A percentile compares a stretch with the other conserved stretches of the same genome.
These are phyloP conservation scores for Solenopsis fugax DNA, from an alignment of 1,140 invertebrate genomes.

Conservation along the genomic window DNA sequence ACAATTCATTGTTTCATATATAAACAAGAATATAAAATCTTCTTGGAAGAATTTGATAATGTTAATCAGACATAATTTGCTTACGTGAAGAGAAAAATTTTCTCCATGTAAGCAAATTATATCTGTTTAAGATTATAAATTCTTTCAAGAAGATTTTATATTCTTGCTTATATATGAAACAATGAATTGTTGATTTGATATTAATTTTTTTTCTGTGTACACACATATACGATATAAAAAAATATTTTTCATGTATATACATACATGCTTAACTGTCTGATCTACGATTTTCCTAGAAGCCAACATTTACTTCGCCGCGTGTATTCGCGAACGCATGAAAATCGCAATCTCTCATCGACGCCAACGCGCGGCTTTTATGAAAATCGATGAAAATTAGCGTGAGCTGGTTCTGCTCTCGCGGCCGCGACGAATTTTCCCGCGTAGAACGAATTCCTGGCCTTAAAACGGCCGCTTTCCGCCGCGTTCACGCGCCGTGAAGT, in stretches of 20 bases:
- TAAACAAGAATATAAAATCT: too few relatives aligned
- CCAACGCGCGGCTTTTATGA: background rate
- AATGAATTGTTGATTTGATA: too few relatives aligned
- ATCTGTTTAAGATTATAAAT: too few relatives aligned
- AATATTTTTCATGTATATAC: background rate
- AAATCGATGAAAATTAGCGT: constrained; percentile 43
- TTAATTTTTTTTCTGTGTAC: too few relatives aligned
- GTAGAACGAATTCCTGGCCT: constrained; percentile 40
- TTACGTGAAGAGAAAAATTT: too few relatives aligned
- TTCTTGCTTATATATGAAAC: too few relatives aligned
- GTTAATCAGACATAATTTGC: too few relatives aligned
- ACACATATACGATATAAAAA: background rate
- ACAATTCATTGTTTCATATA: too few relatives aligned
- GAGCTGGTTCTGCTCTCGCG: constrained; percentile 15
- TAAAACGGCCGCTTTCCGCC: constrained; percentile 13
- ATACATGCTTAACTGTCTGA: background rate
- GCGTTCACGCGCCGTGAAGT: constrained; percentile 48
- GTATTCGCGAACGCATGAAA: constrained; percentile 20
- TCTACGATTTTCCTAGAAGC: background rate
- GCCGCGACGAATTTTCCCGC: constrained; percentile 39
- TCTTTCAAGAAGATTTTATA: too few relatives aligned
- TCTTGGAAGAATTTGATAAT: too few relatives aligned
- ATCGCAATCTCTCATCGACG: background rate
- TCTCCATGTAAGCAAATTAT: too few relatives aligned
- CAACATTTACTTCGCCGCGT: constrained; percentile 5